These are phyloP conservation scores for Ornithoptera priamus DNA, from an alignment of 2,888 invertebrate genomes.

Conservation along the genomic window DNA sequence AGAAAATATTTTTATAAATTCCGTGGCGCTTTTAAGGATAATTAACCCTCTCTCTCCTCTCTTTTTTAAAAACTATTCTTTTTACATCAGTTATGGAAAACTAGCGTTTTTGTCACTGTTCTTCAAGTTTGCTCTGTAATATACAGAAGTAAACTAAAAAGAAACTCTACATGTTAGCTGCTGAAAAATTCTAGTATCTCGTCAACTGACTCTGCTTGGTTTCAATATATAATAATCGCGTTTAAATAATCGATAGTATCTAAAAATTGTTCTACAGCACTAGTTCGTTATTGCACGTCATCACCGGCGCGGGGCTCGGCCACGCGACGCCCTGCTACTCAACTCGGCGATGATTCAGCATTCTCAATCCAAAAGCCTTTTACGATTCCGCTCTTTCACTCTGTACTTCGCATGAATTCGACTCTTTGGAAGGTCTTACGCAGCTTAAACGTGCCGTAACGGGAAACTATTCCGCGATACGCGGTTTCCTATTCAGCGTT, in stretches of 20 bases:
- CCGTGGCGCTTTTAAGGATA: too few species aligned
- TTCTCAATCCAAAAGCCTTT: constrained; percentile 74
- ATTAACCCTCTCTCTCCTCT: too few species aligned
- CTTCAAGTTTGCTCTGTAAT: too few species aligned
- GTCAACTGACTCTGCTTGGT: too few species aligned
- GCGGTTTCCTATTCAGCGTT: constrained; percentile 30
- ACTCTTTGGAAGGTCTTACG: constrained; percentile 56
- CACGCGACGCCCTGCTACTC: constrained; percentile 52
- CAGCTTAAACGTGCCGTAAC: constrained; percentile 53
- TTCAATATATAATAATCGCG: background rate
- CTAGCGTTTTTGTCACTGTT: too few species aligned
- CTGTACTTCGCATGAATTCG: constrained; percentile 57
- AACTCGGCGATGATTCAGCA: constrained; percentile 73
- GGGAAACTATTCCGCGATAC: constrained; percentile 37
- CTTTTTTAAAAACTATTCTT: too few species aligned
- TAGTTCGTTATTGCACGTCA: constrained; percentile 73
- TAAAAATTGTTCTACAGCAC: constrained; percentile 34
- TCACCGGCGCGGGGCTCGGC: constrained; percentile 55
- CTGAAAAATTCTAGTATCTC: too few species aligned
- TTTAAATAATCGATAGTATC: constrained; percentile 24
- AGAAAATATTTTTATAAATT: too few species aligned
- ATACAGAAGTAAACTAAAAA: too few species aligned
- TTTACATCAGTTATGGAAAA: too few species aligned
- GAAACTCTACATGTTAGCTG: too few species aligned
- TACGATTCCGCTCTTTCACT: constrained; percentile 71